phyloP scores from a whole-genome alignment of 1,140 invertebrate genomes.

The Drosophila miranda region DNA sequence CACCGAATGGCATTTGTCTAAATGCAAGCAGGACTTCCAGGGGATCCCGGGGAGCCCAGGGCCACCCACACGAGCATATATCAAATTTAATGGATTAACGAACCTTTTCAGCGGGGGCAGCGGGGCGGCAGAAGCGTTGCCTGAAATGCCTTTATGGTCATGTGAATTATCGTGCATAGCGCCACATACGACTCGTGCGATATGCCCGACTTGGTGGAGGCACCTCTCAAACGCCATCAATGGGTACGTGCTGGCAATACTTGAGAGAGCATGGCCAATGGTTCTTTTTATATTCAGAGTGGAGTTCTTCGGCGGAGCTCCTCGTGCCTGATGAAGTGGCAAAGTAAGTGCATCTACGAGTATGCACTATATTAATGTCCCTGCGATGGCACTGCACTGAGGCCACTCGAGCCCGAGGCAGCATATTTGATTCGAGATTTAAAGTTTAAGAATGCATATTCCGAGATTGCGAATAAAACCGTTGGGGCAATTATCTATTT shows the following conservation, averaged over 20 bases:
- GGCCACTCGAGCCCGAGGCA: no score
- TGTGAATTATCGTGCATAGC: conserved; percentile 58
- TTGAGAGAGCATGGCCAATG: conserved; percentile 4
- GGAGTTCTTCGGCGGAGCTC: neutral
- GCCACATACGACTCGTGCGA: conserved; percentile 30
- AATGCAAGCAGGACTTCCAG: conserved; percentile 26
- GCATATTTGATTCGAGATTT: no score
- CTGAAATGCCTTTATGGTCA: conserved; percentile 35
- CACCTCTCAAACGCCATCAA: conserved; percentile 48
- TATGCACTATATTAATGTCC: no score
- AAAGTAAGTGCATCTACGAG: conserved; percentile 32
- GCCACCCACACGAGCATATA: conserved; percentile 54
- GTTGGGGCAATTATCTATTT: no score
- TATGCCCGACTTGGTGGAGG: neutral
- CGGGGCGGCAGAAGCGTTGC: neutral
- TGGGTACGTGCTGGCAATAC: conserved; percentile 31
- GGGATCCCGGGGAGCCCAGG: conserved; percentile 5
- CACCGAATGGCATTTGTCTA: conserved; percentile 36
- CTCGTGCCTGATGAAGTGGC: conserved; percentile 38
- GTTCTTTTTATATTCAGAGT: neutral
- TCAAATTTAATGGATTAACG: conserved; percentile 75
- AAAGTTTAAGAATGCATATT: no score
- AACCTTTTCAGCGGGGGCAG: conserved; percentile 5
- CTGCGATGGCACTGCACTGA: no score
- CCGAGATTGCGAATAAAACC: no score